Conservation (phyloP, 2,888 invertebrate genomes). For the Panopea generosa region DNA sequence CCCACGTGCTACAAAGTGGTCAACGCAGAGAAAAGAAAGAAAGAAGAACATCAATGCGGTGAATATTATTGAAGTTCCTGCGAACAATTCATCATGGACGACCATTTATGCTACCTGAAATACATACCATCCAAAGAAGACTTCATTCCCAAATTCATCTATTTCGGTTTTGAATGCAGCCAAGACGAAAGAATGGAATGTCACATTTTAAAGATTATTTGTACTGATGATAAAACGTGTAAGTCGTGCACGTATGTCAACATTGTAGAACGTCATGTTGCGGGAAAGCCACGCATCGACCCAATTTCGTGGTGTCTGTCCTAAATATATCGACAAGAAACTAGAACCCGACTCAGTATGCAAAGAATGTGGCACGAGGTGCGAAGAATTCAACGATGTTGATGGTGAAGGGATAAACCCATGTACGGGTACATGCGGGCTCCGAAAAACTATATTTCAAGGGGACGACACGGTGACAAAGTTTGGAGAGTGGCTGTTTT, state of each 20-base stretch:
- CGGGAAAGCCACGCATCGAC: constrained; percentile 14
- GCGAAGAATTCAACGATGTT: constrained; percentile 1
- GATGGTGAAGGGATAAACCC: constrained; percentile 18
- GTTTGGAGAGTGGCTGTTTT: too few relatives aligned
- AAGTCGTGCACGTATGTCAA: constrained; percentile 6
- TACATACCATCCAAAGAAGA: constrained; percentile 9
- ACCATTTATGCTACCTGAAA: constrained; percentile 30
- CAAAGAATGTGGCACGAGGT: constrained; percentile 9
- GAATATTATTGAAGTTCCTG: constrained; percentile 12
- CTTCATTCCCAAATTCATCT: too few relatives aligned
- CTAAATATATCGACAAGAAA: too few relatives aligned
- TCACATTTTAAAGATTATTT: too few relatives aligned
- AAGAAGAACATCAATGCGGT: too few relatives aligned
- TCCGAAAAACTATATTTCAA: constrained; percentile 35
- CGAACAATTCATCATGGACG: constrained; percentile 23
- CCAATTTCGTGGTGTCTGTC: too few relatives aligned
- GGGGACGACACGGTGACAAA: too few relatives aligned
- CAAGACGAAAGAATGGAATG: constrained; percentile 29
- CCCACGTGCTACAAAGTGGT: constrained; percentile 26
- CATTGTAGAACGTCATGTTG: constrained; percentile 24
- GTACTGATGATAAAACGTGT: constrained; percentile 16
- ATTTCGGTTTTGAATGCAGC: too few relatives aligned
- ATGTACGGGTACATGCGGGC: constrained; percentile 39
- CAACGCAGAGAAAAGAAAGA: constrained; percentile 10
- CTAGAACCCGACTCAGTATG: too few relatives aligned